Base-by-base conservation (phyloP, 2,888 invertebrate species). In the Crepidodera aurea region DNA sequence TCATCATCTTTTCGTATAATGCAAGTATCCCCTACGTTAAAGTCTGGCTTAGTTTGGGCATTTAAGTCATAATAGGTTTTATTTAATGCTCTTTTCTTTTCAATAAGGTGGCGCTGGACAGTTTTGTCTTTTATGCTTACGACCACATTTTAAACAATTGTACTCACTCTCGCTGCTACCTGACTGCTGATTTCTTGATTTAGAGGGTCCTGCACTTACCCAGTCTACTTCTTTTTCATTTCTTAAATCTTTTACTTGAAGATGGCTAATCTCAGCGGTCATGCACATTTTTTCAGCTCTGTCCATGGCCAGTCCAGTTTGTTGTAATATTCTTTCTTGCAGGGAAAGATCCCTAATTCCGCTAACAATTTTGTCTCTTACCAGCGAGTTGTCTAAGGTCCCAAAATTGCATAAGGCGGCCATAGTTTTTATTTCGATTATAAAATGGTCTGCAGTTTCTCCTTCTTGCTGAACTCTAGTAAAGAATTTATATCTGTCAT, bases 401-500 rank as follows among this genome's bases (percentile, higher is more conserved):
- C 66, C 62, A 55, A 64, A 64, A 13, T 65, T 69, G 34, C 68
- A 68, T 3, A 46, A 29, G 12, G 55, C 15, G 3, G 65, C 65
- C 12, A 68, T 19, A 1, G 32, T 29, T 60, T 69, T 67, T 8
- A 69, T 19, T 22, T 51, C 65, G 4, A 68, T 68, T 19, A 66
- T 12, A 22, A 50, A 67, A 15, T 63, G 32, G n/a, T 68, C 67
- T 27, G 64, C 53, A 13, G n/a, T 42, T 27, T 67, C 59, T 10
- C 65, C 66, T 34, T 66, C 60, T 59, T 65, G 50, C 50, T 67
- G 16, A 4, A 25, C 42, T 13, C 66, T 37, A n/a, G 56, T 55
- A 27, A 66, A 64, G 59, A 61, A 62, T 60, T 65, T 69, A 42
- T 60, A 65, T 16, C 61, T 40, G 12, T 68, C 66, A 37, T 53